Percentiles rank a stretch among this genome's conserved stretches.
Evolutionary conservation across 2,797 vertebrate genomes (phyloP).

Genomic region (Cyclura pinguis): DNA sequence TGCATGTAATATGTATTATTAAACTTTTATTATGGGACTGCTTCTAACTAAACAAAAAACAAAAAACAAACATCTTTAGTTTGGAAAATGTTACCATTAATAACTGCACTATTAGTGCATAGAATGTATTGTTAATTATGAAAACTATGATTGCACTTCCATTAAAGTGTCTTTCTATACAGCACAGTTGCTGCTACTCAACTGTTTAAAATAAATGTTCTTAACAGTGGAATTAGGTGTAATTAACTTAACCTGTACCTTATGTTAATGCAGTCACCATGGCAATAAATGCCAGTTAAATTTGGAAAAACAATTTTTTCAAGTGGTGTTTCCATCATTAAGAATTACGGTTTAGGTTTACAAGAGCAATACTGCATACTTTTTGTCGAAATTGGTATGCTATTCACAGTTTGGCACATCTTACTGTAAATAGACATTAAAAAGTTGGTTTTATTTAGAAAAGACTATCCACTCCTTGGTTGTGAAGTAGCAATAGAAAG

Average conservation of each 20-base stretch:
- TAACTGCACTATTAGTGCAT: slow-evolving; percentile 84
- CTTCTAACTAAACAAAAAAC: slow-evolving; percentile 70
- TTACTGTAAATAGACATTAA: slow-evolving; percentile 81
- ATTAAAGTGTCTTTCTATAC: slow-evolving; percentile 85
- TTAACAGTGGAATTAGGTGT: slow-evolving; percentile 84
- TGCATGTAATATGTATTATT: slow-evolving; percentile 77
- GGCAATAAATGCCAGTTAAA: slow-evolving; percentile 78
- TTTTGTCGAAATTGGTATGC: slow-evolving; percentile 82
- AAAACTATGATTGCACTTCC: slow-evolving; percentile 85
- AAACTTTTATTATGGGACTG: slow-evolving; percentile 75
- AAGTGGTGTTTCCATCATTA: slow-evolving; percentile 72
- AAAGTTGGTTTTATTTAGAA: slow-evolving; percentile 75
- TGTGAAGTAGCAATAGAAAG: slow-evolving; percentile 74
- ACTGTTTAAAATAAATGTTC: slow-evolving; percentile 84
- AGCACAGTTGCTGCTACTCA: slow-evolving; percentile 81
- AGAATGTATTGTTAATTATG: slow-evolving; percentile 82
- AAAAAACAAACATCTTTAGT: slow-evolving; percentile 76
- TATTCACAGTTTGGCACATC: slow-evolving; percentile 91
- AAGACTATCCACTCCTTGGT: slow-evolving; percentile 68
- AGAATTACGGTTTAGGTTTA: slow-evolving; percentile 62
- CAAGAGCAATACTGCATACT: slow-evolving; percentile 79
- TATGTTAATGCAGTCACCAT: slow-evolving; percentile 84
- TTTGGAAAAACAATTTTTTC: slow-evolving; percentile 75
- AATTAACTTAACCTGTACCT: slow-evolving; percentile 84
- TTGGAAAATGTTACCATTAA: slow-evolving; percentile 82